phyloP scores from a whole-genome alignment of 2,888 invertebrate genomes.

The Helicoverpa assulta region DNA sequence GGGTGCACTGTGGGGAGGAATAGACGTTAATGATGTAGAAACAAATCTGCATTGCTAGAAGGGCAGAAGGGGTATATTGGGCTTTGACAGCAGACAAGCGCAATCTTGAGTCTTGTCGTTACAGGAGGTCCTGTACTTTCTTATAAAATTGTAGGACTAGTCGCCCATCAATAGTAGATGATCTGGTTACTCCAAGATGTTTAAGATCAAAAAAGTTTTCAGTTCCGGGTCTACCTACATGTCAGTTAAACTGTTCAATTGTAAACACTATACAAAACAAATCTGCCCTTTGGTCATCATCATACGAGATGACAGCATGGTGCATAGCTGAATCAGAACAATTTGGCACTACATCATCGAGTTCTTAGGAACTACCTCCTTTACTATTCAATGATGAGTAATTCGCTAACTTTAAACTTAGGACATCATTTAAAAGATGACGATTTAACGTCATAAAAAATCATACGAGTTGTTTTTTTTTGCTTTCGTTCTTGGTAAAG shows the following conservation, averaged over 20 bases:
- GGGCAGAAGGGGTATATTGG: no score
- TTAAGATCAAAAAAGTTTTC: no score
- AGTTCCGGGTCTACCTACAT: not conserved
- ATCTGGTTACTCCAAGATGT: no score
- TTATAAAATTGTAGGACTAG: no score
- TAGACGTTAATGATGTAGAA: slow-evolving; percentile 4
- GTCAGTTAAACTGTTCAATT: not conserved
- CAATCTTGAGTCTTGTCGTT: no score
- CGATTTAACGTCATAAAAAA: slow-evolving; percentile 14
- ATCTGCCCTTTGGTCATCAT: not conserved
- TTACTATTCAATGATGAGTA: slow-evolving; percentile 45
- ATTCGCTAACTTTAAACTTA: slow-evolving; percentile 26
- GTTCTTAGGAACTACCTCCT: slow-evolving; percentile 18
- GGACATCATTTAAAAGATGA: slow-evolving; percentile 33
- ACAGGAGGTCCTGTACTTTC: no score
- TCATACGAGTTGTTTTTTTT: slow-evolving; percentile 24
- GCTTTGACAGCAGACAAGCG: no score
- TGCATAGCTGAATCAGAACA: slow-evolving; percentile 9
- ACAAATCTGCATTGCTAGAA: no score
- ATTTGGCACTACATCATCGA: slow-evolving; percentile 25
- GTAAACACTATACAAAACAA: slow-evolving; percentile 9
- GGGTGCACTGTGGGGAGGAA: slow-evolving; percentile 92
- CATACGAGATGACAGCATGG: slow-evolving; percentile 17
- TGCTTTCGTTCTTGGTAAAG: slow-evolving; percentile 13
- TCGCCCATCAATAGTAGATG: no score